Conservation (phyloP, 2,797 vertebrate species). For the Taeniopygia guttata region DNA sequence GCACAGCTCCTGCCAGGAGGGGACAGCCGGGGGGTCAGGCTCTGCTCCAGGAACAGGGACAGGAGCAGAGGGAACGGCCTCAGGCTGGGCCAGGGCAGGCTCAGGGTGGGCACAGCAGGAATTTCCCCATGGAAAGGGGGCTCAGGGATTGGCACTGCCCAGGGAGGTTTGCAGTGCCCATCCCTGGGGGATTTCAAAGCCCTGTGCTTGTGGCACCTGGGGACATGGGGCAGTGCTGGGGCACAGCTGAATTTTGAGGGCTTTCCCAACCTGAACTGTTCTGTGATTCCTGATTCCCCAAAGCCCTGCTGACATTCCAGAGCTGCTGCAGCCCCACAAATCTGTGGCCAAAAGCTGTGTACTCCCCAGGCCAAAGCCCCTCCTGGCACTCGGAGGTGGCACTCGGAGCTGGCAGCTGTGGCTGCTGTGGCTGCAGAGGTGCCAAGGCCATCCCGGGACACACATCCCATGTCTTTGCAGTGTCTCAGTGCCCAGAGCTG, state of each 20-base stretch:
- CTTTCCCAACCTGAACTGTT: not conserved
- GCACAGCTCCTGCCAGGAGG: not conserved
- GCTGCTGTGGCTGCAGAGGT: not conserved
- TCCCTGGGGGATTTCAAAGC: not conserved
- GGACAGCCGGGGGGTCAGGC: not conserved
- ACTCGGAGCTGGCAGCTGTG: not conserved
- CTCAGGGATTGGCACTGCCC: not conserved
- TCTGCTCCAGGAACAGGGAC: not conserved
- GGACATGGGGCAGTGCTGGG: not conserved
- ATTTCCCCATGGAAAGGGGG: not conserved
- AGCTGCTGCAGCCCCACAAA: not conserved
- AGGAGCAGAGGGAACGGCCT: not conserved
- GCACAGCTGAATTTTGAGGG: too few relatives aligned
- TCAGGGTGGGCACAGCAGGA: not conserved
- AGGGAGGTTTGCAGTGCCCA: not conserved
- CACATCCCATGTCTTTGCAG: fast-evolving
- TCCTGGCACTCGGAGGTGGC: not conserved
- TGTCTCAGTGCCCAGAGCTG: not conserved
- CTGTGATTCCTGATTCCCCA: not conserved
- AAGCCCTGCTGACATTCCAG: not conserved
- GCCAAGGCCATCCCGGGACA: not conserved
- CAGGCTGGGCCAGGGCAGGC: not conserved
- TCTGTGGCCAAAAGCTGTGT: fast-evolving
- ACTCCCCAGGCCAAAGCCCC: not conserved
- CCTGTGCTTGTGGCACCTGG: not conserved